Conservation (phyloP, 2,888 invertebrate species). For the Heliconius ethilla region DNA sequence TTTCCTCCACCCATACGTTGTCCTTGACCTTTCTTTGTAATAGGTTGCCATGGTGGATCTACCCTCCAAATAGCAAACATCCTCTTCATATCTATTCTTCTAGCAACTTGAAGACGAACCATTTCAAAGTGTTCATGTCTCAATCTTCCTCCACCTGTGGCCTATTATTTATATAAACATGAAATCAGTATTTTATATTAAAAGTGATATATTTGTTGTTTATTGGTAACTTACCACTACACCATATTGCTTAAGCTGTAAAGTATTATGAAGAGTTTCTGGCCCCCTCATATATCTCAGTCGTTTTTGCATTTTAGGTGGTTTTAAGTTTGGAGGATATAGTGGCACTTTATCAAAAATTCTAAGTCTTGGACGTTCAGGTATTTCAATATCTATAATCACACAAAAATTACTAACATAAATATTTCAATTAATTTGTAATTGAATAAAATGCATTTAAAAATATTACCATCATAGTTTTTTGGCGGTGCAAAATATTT, state of each 20-base stretch:
- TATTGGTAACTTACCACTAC: conserved; percentile 86
- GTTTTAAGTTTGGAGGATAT: conserved; percentile 84
- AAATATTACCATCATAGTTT: conserved; percentile 84
- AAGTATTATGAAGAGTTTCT: conserved; percentile 90
- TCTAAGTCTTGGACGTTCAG: conserved; percentile 86
- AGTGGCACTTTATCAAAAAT: conserved; percentile 88
- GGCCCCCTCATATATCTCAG: conserved; percentile 95
- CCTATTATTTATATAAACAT: conserved; percentile 74
- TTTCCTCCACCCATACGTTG: conserved; percentile 98
- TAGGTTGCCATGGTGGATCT: conserved; percentile 97
- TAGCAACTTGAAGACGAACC: conserved; percentile 89
- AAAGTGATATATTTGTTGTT: neutral
- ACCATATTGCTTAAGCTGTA: conserved; percentile 96
- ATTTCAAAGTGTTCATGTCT: conserved; percentile 93
- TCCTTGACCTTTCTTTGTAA: conserved; percentile 94
- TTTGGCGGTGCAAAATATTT: conserved; percentile 87
- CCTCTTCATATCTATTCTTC: conserved; percentile 88
- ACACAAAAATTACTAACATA: conserved; percentile 16
- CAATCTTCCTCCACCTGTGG: conserved; percentile 91
- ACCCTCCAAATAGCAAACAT: conserved; percentile 98
- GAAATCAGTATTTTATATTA: neutral
- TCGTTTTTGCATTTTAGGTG: conserved; percentile 93
- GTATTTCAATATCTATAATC: conserved; percentile 85
- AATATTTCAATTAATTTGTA: neutral
- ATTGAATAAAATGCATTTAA: neutral